These are phyloP conservation scores for Torymus texanus DNA, from an alignment of 2,888 invertebrate genomes.

Conservation along the genomic window DNA sequence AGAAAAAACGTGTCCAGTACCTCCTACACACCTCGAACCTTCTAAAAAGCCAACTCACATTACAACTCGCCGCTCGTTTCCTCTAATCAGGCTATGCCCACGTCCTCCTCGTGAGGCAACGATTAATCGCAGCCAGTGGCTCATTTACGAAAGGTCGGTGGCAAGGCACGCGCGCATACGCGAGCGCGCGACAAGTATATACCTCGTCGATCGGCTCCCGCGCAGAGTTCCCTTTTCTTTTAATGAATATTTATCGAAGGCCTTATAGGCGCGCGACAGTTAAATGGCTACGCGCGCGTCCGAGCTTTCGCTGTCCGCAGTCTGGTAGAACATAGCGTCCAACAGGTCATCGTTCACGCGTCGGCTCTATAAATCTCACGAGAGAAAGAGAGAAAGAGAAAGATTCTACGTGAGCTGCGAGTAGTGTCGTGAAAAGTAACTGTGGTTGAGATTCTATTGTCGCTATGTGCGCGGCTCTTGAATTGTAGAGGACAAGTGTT, in stretches of 20 bases:
- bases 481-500: no score
- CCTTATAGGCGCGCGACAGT: conserved; percentile 12
- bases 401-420: no score
- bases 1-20: no score
- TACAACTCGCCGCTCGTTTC: no score
- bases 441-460: no score
- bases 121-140: not conserved
- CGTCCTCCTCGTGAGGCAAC: no score
- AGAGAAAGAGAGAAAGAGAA: not conserved
- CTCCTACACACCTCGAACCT: no score
- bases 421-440: no score
- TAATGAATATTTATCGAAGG: conserved; percentile 44
- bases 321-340: conserved; percentile 8
- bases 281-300: conserved; percentile 5
- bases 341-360: conserved; percentile 37
- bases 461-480: no score
- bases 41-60: no score
- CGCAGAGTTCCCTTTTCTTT: conserved; percentile 15
- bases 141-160: not conserved
- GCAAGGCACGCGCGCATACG: conserved; percentile 15
- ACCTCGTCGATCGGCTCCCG: not conserved
- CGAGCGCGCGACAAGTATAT: not conserved
- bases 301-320: not conserved
- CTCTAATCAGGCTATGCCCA: no score
- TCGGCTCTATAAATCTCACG: conserved; percentile 26